These are phyloP conservation scores for Pachliopta kotzebuea DNA, from an alignment of 2,888 invertebrate genomes.

Conservation along the genomic window DNA sequence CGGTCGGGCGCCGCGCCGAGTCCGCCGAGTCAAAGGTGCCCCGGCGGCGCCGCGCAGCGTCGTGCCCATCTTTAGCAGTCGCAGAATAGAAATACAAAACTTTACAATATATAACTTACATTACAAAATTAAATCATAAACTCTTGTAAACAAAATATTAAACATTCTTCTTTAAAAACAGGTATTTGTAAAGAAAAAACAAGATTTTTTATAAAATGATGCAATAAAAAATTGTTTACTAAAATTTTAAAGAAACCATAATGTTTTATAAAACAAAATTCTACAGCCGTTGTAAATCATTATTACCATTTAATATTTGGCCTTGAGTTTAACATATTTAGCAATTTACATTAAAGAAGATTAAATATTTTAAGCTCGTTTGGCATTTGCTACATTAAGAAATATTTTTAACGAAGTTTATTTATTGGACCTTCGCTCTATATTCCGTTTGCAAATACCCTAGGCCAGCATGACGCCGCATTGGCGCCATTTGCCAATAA, in stretches of 20 bases:
- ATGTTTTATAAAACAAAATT: neutral
- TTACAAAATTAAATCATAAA: too few species aligned
- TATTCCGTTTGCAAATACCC: constrained; percentile 33
- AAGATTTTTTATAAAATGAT: neutral
- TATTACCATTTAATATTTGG: constrained; percentile 6
- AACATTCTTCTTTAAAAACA: too few species aligned
- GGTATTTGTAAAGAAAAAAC: too few species aligned
- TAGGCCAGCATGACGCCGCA: constrained; percentile 63
- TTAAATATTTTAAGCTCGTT: constrained; percentile 22
- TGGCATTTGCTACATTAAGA: constrained; percentile 21
- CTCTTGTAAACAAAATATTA: too few species aligned
- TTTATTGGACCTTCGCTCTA: constrained; percentile 28
- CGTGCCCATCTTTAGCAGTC: constrained; percentile 38
- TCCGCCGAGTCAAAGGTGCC: constrained; percentile 61
- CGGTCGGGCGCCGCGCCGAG: constrained; percentile 49
- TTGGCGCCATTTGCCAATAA: constrained; percentile 76
- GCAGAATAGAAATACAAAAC: constrained; percentile 3
- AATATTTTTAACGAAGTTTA: constrained; percentile 24
- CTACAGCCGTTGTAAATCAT: constrained; percentile 8
- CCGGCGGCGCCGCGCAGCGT: constrained; percentile 42
- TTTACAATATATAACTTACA: too few species aligned
- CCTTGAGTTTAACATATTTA: constrained; percentile 24
- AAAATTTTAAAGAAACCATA: too few species aligned
- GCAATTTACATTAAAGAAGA: constrained; percentile 14
- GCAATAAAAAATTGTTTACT: neutral